Evolutionary conservation across 2,113 vertebrate species (phyloP), one percentile per base, ranked within the genome.

Genomic region (Protobothrops mucrosquamatus): DNA sequence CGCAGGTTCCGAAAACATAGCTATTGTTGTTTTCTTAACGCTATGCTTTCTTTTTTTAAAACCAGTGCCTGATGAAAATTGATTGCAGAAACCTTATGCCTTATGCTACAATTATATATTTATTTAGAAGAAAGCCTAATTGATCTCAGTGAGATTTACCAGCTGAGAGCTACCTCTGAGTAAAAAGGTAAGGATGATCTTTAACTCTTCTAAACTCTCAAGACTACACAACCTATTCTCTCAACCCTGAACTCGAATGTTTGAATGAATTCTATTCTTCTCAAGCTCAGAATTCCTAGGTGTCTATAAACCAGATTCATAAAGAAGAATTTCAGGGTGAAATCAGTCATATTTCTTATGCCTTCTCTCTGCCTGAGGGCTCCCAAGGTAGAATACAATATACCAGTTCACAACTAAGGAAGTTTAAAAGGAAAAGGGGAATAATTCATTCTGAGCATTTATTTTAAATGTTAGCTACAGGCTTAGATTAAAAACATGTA

Each of bases 11-110:
- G 24, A 56, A 89, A 81, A 92, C 56, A 39, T 87, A 85, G 43
- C 59, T 93, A 88, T 69, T 34, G n/a, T 55, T 90, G 46, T 48
- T 55, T 87, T 93, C 85, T 56, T 91, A 74, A 26, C 22, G 74
- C 20, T 48, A 34, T 22, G 39, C 26, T 55, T 55, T 22, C 14
- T 88, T 54, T 55, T 88, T 93, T 81, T 0, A 24, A 90, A 86
- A 64, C 8, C 29, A 85, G 22, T 9, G 23, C 59, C 59, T 88
- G 64, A 69, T 48, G 43, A 22, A 46, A 81, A 88, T 88, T 29
- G 55, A 87, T 54, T 54, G 69, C 34, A 55, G 54, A 87, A 88
- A 22, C 56, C 39, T 4, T 89, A 81, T 54, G 39, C 64, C 64
- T 46, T 89, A 57, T 54, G 39, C 52, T n/a, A 12, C 51, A 56